Conservation (phyloP, 2,113 vertebrate genomes). For the Amblyopsis rosae region DNA sequence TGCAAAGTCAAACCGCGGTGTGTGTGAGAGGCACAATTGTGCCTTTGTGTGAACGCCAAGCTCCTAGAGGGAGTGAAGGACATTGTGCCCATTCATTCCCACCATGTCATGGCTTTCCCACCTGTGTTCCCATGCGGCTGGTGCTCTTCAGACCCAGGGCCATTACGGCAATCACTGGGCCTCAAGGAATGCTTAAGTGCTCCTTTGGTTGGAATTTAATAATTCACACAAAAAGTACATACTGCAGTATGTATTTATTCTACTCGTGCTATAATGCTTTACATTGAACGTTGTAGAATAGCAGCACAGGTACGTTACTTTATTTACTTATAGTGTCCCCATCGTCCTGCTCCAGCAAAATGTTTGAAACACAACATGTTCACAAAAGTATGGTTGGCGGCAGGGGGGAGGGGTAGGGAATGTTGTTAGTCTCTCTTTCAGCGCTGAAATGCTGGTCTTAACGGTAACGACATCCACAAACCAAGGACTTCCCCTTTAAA, state of each 20-base stretch:
- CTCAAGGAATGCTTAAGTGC: conserved; percentile 51
- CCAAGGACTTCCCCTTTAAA: background rate
- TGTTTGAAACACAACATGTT: too few species aligned
- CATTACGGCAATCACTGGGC: conserved; percentile 45
- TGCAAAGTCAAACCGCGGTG: conserved; percentile 2
- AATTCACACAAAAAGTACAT: conserved; percentile 16
- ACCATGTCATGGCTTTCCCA: conserved; percentile 44
- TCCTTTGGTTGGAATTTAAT: conserved; percentile 13
- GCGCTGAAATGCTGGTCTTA: too few species aligned
- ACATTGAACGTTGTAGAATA: conserved; percentile 7
- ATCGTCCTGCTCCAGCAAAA: too few species aligned
- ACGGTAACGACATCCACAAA: too few species aligned
- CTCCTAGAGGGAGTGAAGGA: conserved; percentile 16
- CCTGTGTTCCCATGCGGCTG: conserved; percentile 45
- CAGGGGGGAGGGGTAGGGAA: too few species aligned
- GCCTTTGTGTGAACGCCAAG: conserved; percentile 41
- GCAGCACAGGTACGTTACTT: too few species aligned
- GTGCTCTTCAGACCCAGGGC: conserved; percentile 53
- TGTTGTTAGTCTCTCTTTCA: too few species aligned
- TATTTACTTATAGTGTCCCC: too few species aligned
- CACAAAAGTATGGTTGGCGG: too few species aligned
- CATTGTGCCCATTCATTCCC: conserved; percentile 40
- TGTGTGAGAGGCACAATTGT: conserved; percentile 20
- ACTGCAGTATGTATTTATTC: too few species aligned
- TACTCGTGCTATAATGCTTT: too few species aligned